phyloP scores from a whole-genome alignment of 1,140 invertebrate species.

The Diorhabda elongata region DNA sequence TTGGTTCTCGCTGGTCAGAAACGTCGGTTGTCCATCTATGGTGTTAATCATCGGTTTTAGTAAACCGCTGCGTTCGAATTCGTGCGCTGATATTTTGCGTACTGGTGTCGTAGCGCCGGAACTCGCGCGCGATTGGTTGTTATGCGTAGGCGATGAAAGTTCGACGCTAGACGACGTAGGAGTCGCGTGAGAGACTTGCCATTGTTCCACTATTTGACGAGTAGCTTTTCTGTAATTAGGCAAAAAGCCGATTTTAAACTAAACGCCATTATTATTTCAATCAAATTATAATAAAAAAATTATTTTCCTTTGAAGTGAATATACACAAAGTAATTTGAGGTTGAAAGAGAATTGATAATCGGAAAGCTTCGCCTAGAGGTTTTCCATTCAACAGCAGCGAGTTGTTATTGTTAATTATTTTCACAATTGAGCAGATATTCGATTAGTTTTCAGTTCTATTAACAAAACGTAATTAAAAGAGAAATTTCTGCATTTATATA shows the following conservation, averaged over 20 bases:
- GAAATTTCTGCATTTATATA: no score
- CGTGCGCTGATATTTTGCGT: constrained; percentile 91
- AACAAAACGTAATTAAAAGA: no score
- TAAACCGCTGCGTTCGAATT: constrained; percentile 87
- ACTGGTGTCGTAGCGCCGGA: constrained; percentile 87
- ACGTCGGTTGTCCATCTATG: constrained; percentile 86
- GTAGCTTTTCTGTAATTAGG: constrained; percentile 75
- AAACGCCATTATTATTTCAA: no score
- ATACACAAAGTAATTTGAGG: no score
- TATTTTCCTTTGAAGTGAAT: no score
- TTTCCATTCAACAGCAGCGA: no score
- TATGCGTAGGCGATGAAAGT: constrained; percentile 60
- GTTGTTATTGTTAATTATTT: no score
- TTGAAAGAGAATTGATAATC: no score
- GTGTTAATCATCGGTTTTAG: constrained; percentile 85
- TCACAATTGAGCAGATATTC: no score
- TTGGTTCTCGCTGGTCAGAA: constrained; percentile 59
- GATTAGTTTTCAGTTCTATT: no score
- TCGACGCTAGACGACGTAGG: constrained; percentile 56
- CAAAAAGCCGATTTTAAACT: neutral
- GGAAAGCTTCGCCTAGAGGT: no score
- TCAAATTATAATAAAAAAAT: no score
- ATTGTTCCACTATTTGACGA: constrained; percentile 84
- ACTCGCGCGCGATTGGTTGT: constrained; percentile 56
- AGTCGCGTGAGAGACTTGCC: constrained; percentile 83